These are phyloP conservation scores for Electrophaes corylata DNA, from an alignment of 2,888 invertebrate species.

Conservation along the genomic window DNA sequence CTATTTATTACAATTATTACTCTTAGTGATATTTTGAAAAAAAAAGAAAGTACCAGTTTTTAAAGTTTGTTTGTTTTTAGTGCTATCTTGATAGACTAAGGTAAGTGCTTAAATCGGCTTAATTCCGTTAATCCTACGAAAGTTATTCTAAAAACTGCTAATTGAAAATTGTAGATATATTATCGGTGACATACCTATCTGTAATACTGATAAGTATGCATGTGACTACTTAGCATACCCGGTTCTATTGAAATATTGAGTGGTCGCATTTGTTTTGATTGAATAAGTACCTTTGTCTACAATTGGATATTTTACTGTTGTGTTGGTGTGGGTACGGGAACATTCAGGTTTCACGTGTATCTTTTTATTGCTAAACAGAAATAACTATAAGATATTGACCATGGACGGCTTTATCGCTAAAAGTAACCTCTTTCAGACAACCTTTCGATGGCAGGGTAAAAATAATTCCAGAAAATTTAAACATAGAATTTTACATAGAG, in stretches of 20 bases:
- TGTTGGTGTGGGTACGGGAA: background rate
- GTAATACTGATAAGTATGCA: background rate
- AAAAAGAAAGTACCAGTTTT: background rate
- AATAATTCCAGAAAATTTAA: too few relatives aligned
- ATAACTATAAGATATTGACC: background rate
- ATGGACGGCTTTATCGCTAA: background rate
- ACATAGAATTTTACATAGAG: too few relatives aligned
- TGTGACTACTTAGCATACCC: background rate
- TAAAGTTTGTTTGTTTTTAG: constrained; percentile 1
- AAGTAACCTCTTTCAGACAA: too few relatives aligned
- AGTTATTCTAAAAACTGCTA: background rate
- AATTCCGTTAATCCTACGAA: background rate
- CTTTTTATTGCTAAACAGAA: too few relatives aligned
- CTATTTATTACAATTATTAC: too few relatives aligned
- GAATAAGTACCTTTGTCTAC: background rate
- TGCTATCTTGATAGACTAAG: constrained; percentile 30
- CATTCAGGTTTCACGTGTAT: background rate
- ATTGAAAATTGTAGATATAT: background rate
- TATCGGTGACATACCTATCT: background rate
- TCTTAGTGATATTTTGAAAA: background rate
- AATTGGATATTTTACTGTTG: background rate
- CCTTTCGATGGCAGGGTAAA: too few relatives aligned
- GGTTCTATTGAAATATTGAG: background rate
- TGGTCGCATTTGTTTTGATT: constrained; percentile 1
- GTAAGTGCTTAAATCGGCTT: constrained; percentile 19